Percentiles rank a stretch among this genome's conserved stretches.
phyloP scores from a whole-genome alignment of 2,888 invertebrate genomes.

The Dromius quadrimaculatus region DNA sequence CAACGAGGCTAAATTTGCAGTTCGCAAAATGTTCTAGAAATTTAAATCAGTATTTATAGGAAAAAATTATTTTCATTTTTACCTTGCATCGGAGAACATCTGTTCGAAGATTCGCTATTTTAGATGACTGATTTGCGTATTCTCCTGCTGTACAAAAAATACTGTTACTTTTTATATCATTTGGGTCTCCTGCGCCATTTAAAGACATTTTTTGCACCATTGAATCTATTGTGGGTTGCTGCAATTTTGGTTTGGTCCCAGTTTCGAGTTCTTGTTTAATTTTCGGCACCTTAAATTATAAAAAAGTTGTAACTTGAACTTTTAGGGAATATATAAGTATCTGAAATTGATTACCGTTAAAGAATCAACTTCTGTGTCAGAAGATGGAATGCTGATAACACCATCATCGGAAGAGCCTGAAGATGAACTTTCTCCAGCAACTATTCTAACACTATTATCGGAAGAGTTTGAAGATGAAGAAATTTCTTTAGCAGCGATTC shows the following conservation, averaged over 20 bases:
- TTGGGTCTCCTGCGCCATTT: background rate
- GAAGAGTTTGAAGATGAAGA: conserved; percentile 3
- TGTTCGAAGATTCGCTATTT: conserved; percentile 38
- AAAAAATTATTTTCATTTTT: background rate
- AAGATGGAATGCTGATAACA: background rate
- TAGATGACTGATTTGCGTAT: conserved; percentile 41
- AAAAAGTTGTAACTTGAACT: background rate
- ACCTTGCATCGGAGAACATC: conserved; percentile 41
- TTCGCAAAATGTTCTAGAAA: conserved; percentile 36
- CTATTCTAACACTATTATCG: background rate
- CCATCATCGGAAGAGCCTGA: conserved; percentile 1
- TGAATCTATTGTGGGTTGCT: conserved; percentile 22
- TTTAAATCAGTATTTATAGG: background rate
- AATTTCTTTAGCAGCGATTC: background rate
- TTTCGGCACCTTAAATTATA: background rate
- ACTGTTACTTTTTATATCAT: background rate
- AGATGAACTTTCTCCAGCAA: background rate
- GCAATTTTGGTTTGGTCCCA: conserved; percentile 3
- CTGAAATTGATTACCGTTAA: background rate
- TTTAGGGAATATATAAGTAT: background rate
- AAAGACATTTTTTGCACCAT: conserved; percentile 27
- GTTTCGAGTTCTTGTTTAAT: background rate
- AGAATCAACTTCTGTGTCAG: background rate
- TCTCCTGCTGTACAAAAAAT: conserved; percentile 30
- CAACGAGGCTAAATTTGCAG: conserved; percentile 64